Evolutionary conservation across 1,140 invertebrate genomes (phyloP), one percentile per base, ranked within the genome.

Genomic region (Scaptomyza graminum): DNA sequence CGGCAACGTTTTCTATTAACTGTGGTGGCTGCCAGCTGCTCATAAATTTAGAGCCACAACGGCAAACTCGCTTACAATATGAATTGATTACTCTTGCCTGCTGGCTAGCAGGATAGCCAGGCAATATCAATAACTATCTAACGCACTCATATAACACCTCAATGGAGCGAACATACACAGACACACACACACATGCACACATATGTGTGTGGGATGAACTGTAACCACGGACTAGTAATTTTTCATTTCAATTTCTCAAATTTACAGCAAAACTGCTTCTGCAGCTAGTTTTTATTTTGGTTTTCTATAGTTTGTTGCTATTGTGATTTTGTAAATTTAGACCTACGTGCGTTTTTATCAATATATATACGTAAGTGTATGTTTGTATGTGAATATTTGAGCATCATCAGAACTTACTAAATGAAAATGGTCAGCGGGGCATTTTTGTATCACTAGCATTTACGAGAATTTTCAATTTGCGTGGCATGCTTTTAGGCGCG

Each of bases 401-500:
- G 63, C 65, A 81, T 81, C 82, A 72, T 87, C 78, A 75, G 74
- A 85, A 87, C 74, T 85, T 87, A 87, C 44, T 75, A 85, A 85
- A 85, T 85, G 75, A 85, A 85, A 87, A 87, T 85, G 82, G 81
- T 87, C 74, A 82, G 78, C 56, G 65, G 72, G 82, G 78, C 69
- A 82, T 77, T 84, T 74, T 87, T 87, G 62, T 80, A 74, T 61
- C 57, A 57, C 70, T 41, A 54, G 70, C 69, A 67, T 84, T 87
- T 84, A 50, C 61, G 60, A 70, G 44, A 39, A 82, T 85, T 85
- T 85, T 85, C 81, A 85, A 85, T 85, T 85, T 85, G 60, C 72
- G 70, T 61, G 70, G 82, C 70, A 78, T 63, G 81, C 78, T 85
- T 85, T 85, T 87, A 81, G 83, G 50, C 59, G 70, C 16, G 46